Conservation (phyloP, 2,888 invertebrate species). For the Onchidella celtica region DNA sequence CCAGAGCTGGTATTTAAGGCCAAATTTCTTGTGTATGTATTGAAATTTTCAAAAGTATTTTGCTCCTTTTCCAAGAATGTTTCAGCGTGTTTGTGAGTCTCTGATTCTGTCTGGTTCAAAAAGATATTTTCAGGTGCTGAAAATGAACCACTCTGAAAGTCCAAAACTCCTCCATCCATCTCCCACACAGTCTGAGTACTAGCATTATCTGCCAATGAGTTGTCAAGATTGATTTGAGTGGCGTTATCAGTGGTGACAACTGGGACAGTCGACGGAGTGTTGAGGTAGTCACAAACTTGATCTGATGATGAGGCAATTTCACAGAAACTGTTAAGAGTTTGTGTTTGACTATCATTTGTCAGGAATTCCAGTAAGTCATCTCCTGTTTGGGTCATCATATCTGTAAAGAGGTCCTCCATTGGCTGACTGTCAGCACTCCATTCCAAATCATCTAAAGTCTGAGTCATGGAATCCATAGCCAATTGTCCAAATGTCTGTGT, state of each 20-base stretch:
- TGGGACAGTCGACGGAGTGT: background rate
- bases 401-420: slow-evolving; percentile 24
- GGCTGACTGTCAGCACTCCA: slow-evolving; percentile 33
- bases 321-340: slow-evolving; percentile 29
- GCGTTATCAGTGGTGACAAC: background rate
- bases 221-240: background rate
- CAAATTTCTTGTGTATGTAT: background rate
- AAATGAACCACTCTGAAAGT: slow-evolving; percentile 12
- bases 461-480: slow-evolving; percentile 26
- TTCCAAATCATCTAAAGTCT: slow-evolving; percentile 9
- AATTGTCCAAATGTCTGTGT: slow-evolving; percentile 36
- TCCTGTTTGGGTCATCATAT: slow-evolving; percentile 47
- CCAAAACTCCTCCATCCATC: background rate
- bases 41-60: background rate
- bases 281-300: background rate
- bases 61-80: slow-evolving; percentile 3
- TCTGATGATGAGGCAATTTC: background rate
- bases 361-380: slow-evolving; percentile 43
- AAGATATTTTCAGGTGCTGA: background rate
- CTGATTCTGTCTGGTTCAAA: background rate
- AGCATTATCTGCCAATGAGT: slow-evolving; percentile 18
- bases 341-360: slow-evolving; percentile 36
- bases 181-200: slow-evolving; percentile 39
- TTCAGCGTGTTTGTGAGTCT: background rate
- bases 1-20: background rate